Conservation (phyloP, 2,888 invertebrate genomes). For the Clanis bilineata region DNA sequence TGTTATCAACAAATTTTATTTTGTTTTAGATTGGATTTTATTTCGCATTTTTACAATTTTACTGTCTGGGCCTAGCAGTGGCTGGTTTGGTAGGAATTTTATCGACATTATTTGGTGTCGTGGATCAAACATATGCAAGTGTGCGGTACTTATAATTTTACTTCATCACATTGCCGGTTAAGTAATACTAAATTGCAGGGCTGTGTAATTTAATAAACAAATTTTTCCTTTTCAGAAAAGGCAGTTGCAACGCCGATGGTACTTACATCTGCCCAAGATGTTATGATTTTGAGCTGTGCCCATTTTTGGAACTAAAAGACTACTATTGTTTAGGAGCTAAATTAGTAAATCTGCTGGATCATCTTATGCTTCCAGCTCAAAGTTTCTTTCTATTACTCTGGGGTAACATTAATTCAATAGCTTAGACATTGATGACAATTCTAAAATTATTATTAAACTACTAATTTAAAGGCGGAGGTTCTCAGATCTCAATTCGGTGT, state of each 20-base stretch:
- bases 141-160: neutral
- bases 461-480: too few species aligned
- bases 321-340: slow-evolving; percentile 75
- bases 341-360: slow-evolving; percentile 57
- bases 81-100: neutral
- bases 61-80: slow-evolving; percentile 71
- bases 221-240: neutral
- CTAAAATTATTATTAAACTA: too few species aligned
- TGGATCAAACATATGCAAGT: slow-evolving; percentile 7
- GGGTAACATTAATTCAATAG: too few species aligned
- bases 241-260: neutral
- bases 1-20: neutral
- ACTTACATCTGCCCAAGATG: slow-evolving; percentile 56
- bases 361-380: slow-evolving; percentile 24
- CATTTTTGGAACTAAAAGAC: slow-evolving; percentile 70
- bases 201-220: neutral
- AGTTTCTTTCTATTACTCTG: neutral
- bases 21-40: slow-evolving; percentile 73
- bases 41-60: slow-evolving; percentile 81
- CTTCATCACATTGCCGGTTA: neutral
- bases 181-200: neutral
- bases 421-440: too few species aligned
- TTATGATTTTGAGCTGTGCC: slow-evolving; percentile 60
- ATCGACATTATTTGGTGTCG: neutral
- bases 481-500: too few species aligned